Evolutionary conservation across 2,797 vertebrate genomes (phyloP), one percentile per base, ranked within the genome.

Genomic region (Austrolebias charrua): DNA sequence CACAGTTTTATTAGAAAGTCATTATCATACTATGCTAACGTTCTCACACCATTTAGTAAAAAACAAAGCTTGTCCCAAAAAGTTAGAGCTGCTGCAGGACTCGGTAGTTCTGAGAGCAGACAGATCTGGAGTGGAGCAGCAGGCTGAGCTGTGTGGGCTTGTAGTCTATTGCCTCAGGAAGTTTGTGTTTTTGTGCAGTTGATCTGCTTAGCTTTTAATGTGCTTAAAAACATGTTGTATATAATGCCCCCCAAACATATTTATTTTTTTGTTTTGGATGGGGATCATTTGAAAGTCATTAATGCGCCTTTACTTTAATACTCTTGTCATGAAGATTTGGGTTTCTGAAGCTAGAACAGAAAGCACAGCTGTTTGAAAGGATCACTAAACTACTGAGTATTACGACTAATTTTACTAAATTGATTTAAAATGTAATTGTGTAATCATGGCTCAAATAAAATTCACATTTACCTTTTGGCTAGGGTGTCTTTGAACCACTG

Each of bases 51-150:
- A 76, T 85, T 86, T 71, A 81, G 54, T 72, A 66, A 79, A 73
- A 66, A 81, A 75, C 75, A 66, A 47, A 5, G 33, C 40, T 71
- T 86, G 84, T 89, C 81, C 40, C 45, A 31, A 61, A 71, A 66
- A 76, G 83, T 89, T 81, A 84, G 70, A 48, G 55, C 66, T 59
- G 66, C 60, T 40, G 63, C 62, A 12, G 58, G 78, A 60, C 65
- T 60, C 35, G 66, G 63, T 81, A 59, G 72, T 12, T 58, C 56
- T 13, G 44, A n/a, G 69, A 78, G 70, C 75, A 63, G 87, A 83
- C 85, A 73, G 74, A 86, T 82, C 68, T 86, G 73, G 87, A 87
- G 76, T 76, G 71, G 76, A 69, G 66, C 20, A 79, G 63, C 63
- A 2, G 61, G 35, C 55, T 62, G 81, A 76, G 70, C 67, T 20